Evolutionary conservation across 2,888 invertebrate genomes (phyloP).

Genomic region (Xestia sexstrigata): DNA sequence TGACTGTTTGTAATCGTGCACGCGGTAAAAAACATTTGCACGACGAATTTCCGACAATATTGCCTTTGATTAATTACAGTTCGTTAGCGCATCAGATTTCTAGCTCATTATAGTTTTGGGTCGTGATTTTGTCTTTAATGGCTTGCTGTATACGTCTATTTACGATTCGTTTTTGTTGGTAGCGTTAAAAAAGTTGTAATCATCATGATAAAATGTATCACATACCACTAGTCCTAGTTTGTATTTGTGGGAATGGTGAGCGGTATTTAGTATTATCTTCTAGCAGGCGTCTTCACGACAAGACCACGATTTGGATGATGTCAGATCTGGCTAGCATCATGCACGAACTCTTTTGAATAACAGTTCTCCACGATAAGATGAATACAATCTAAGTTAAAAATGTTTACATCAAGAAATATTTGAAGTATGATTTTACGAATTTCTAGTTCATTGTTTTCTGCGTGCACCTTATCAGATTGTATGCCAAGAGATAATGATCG

Average conservation of each 20-base stretch:
- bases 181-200: neutral
- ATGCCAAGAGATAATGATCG: slow-evolving; percentile 37
- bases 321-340: slow-evolving; percentile 9
- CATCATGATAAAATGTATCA: slow-evolving; percentile 8
- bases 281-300: slow-evolving; percentile 18
- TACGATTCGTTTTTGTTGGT: neutral
- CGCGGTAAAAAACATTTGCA: slow-evolving; percentile 3
- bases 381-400: slow-evolving; percentile 7
- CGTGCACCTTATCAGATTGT: slow-evolving; percentile 35
- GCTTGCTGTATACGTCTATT: neutral
- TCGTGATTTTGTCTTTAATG: slow-evolving; percentile 1
- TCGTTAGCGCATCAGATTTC: slow-evolving; percentile 8
- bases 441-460: slow-evolving; percentile 47
- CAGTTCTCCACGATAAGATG: neutral
- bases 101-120: neutral
- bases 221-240: neutral
- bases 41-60: neutral
- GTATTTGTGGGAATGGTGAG: slow-evolving; percentile 33
- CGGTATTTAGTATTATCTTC: slow-evolving; percentile 11
- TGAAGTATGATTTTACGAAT: neutral
- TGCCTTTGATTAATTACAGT: slow-evolving; percentile 7
- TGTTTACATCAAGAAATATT: neutral
- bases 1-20: slow-evolving; percentile 21
- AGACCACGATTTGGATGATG: slow-evolving; percentile 18
- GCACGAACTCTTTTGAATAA: slow-evolving; percentile 21